Evolutionary conservation across 2,113 vertebrate species (phyloP).

Genomic region (Amblyornis subalaris): DNA sequence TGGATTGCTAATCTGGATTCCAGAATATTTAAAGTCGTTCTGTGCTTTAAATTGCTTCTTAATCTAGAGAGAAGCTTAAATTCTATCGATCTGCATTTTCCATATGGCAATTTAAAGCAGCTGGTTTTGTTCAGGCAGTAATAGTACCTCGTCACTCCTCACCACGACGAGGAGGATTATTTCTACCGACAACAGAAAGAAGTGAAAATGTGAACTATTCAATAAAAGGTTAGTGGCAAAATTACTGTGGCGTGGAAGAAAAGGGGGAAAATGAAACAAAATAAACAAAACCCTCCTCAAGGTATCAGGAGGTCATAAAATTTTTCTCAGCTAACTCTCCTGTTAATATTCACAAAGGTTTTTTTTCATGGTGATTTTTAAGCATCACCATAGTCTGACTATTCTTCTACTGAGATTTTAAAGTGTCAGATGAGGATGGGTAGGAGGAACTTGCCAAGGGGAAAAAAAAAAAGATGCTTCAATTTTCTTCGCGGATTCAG

Average conservation of each 20-base stretch:
- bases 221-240: not conserved
- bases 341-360: not conserved
- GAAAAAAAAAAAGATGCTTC: conserved; percentile 10
- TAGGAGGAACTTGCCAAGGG: conserved; percentile 52
- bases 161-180: not conserved
- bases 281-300: not conserved
- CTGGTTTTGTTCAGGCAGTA: not conserved
- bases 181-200: not conserved
- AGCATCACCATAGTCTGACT: not conserved
- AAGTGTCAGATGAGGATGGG: conserved; percentile 50
- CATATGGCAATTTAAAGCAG: not conserved
- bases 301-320: not conserved
- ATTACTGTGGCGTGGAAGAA: not conserved
- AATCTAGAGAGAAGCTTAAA: not conserved
- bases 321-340: not conserved
- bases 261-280: not conserved
- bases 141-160: not conserved
- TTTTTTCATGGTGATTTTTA: not conserved
- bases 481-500: conserved; percentile 53
- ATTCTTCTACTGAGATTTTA: conserved; percentile 2
- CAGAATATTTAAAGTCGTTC: not conserved
- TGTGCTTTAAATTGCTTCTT: not conserved
- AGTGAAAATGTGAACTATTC: not conserved
- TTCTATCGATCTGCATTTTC: not conserved
- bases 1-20: not conserved